Evolutionary conservation across 2,797 vertebrate genomes (phyloP).

Genomic region (Sebastes glaucus): DNA sequence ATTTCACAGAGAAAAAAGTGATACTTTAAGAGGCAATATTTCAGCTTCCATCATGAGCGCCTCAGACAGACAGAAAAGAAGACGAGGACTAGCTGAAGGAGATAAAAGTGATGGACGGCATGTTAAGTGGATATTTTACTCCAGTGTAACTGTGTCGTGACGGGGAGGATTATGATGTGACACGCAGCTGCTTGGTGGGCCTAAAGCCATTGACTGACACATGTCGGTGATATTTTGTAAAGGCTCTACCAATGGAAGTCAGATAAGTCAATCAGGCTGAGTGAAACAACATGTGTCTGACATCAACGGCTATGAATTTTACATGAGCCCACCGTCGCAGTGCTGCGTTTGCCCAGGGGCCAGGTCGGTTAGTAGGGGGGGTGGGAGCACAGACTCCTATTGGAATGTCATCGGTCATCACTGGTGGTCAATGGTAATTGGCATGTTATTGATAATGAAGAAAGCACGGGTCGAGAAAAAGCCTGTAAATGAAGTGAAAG

Average conservation of each 20-base stretch:
- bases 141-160: conserved; percentile 63
- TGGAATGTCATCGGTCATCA: neutral
- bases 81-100: conserved; percentile 50
- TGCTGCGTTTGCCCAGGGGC: conserved; percentile 1
- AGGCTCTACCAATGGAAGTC: conserved; percentile 61
- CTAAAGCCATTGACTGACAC: conserved; percentile 76
- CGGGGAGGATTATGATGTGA: conserved; percentile 73
- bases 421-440: neutral
- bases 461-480: neutral
- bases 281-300: conserved; percentile 62
- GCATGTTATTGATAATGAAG: neutral
- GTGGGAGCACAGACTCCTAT: neutral
- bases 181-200: conserved; percentile 59
- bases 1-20: conserved; percentile 35
- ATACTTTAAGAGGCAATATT: conserved; percentile 44
- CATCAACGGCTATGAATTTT: conserved; percentile 54
- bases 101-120: conserved; percentile 75
- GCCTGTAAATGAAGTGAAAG: neutral
- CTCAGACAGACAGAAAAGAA: conserved; percentile 46
- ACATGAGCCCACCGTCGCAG: conserved; percentile 42
- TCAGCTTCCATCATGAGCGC: conserved; percentile 46
- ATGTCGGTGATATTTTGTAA: conserved; percentile 56
- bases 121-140: conserved; percentile 79
- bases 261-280: conserved; percentile 73
- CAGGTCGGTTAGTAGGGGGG: neutral